Evolutionary conservation across 2,888 invertebrate genomes (phyloP).

Genomic region (Nipponacmea schrenckii): DNA sequence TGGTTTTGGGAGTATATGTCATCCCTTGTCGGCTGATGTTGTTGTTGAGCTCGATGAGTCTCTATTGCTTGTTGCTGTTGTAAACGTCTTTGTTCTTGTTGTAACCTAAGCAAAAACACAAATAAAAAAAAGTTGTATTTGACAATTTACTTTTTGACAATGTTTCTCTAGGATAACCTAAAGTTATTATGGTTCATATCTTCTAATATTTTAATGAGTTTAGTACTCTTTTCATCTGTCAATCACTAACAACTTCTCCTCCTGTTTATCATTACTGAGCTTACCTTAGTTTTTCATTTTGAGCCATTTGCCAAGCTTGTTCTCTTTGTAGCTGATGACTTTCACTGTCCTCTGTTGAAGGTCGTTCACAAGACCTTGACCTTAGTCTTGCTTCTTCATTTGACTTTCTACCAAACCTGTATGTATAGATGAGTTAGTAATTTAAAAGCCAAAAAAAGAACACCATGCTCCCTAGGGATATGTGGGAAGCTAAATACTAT

Average conservation of each 20-base stretch:
- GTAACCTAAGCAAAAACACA: constrained; percentile 55
- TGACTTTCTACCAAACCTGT: constrained; percentile 56
- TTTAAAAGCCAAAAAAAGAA: not conserved
- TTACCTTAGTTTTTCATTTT: constrained; percentile 3
- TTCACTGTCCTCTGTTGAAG: constrained; percentile 19
- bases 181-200: no score
- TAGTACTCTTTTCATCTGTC: no score
- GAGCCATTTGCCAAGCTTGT: constrained; percentile 5
- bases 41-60: constrained; percentile 27
- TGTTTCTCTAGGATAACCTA: no score
- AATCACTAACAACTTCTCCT: no score
- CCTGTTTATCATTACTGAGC: no score
- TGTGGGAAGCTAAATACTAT: no score
- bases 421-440: not conserved
- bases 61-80: constrained; percentile 53
- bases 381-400: constrained; percentile 37
- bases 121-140: no score
- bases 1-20: constrained; percentile 7
- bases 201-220: no score
- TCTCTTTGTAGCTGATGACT: not conserved
- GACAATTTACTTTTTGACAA: no score
- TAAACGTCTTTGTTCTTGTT: constrained; percentile 69
- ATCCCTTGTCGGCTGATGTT: not conserved
- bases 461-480: no score
- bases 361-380: constrained; percentile 37